Evolutionary conservation across 2,113 vertebrate species (phyloP).

Genomic region (Orcinus orca): DNA sequence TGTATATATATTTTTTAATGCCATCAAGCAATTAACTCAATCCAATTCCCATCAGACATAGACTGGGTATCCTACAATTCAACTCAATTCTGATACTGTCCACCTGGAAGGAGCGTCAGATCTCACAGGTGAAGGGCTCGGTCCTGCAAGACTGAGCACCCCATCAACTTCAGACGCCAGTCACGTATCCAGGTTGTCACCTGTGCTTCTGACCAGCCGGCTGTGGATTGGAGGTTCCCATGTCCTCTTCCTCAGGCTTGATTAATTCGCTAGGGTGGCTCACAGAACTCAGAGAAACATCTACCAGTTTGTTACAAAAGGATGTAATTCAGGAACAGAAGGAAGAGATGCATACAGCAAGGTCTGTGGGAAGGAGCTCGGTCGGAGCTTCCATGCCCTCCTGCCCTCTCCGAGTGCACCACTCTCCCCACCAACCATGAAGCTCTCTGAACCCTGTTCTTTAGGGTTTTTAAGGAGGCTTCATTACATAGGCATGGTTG

Average conservation of each 20-base stretch:
- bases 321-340: not conserved
- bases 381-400: too few species aligned
- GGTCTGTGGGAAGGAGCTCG: not conserved
- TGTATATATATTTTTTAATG: not conserved
- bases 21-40: not conserved
- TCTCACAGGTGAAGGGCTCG: not conserved
- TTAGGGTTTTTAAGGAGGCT: not conserved
- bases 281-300: not conserved
- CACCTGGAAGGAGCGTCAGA: not conserved
- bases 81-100: not conserved
- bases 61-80: not conserved
- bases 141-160: not conserved
- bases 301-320: not conserved
- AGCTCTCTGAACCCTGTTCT: not conserved
- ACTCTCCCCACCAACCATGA: accelerated
- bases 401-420: accelerated
- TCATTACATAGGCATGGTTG: not conserved
- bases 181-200: not conserved
- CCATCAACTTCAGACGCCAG: too few species aligned
- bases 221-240: not conserved
- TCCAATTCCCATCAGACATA: not conserved
- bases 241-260: not conserved
- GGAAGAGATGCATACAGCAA: too few species aligned
- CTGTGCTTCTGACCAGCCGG: not conserved
- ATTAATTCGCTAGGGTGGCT: not conserved